Evolutionary conservation across 2,113 vertebrate species (phyloP).

Genomic region (Otocyon megalotis): DNA sequence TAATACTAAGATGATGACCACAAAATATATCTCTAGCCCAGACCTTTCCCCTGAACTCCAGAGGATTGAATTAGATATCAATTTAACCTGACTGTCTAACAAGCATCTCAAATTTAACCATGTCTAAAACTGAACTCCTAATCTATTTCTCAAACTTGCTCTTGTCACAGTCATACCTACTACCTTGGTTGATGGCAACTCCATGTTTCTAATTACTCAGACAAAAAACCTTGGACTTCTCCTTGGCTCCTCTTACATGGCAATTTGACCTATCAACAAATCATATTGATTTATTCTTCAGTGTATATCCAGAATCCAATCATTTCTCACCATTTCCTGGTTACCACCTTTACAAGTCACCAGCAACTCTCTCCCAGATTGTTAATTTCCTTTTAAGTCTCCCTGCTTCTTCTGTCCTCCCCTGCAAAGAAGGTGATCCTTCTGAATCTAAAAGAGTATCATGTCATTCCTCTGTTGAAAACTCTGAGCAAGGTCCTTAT

Average conservation of each 20-base stretch:
- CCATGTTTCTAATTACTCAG: constrained; percentile 38
- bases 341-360: constrained; percentile 25
- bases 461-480: constrained; percentile 34
- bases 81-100: constrained; percentile 26
- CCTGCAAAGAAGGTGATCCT: not conserved
- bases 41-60: not conserved
- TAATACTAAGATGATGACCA: constrained; percentile 11
- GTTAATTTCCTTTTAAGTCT: constrained; percentile 50
- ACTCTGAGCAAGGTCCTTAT: not conserved
- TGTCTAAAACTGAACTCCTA: constrained; percentile 22
- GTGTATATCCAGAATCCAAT: constrained; percentile 28
- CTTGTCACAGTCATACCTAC: not conserved
- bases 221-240: constrained; percentile 21
- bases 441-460: constrained; percentile 54
- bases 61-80: not conserved
- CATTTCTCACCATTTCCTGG: not conserved
- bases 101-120: constrained; percentile 57
- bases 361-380: constrained; percentile 26
- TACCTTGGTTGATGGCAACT: not conserved
- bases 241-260: not conserved
- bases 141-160: not conserved
- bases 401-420: not conserved
- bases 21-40: constrained; percentile 17
- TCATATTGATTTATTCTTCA: constrained; percentile 8
- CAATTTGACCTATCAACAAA: constrained; percentile 44